Percentiles rank a stretch among this genome's conserved stretches.
Evolutionary conservation across 2,113 vertebrate species (phyloP).

Genomic region (Daphoenositta chrysoptera): DNA sequence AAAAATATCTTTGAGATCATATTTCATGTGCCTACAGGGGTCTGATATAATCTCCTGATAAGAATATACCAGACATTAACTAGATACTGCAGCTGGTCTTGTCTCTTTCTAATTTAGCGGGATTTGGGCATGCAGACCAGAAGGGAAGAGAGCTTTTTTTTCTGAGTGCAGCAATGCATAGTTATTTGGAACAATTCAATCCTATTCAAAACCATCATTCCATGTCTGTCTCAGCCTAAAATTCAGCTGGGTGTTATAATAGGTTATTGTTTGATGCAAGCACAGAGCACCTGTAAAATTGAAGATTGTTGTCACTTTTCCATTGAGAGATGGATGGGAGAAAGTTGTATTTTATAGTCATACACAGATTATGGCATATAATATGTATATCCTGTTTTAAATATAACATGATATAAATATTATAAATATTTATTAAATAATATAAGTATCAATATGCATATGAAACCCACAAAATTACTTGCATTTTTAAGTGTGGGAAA

Average conservation of each 20-base stretch:
- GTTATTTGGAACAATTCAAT: neutral
- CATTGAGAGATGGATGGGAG: neutral
- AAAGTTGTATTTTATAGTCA: neutral
- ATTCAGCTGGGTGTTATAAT: neutral
- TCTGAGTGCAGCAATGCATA: neutral
- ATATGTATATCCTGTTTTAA: neutral
- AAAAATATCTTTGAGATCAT: conserved; percentile 11
- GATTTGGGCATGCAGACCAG: neutral
- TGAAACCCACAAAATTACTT: neutral
- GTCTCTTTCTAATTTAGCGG: neutral
- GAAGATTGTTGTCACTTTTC: neutral
- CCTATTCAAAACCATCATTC: neutral
- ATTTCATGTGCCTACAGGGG: neutral
- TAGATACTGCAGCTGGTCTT: neutral
- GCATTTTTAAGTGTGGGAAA: neutral
- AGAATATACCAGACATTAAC: conserved; percentile 10
- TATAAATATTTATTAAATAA: neutral
- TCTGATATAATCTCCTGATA: neutral
- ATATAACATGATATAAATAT: neutral
- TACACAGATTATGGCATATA: neutral
- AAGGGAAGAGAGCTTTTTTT: neutral
- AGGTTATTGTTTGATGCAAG: neutral
- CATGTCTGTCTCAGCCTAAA: neutral
- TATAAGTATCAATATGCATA: neutral
- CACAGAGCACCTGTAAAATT: neutral